These are phyloP conservation scores for Zeugodacus cucurbitae DNA, from an alignment of 1,140 invertebrate genomes.

Conservation along the genomic window DNA sequence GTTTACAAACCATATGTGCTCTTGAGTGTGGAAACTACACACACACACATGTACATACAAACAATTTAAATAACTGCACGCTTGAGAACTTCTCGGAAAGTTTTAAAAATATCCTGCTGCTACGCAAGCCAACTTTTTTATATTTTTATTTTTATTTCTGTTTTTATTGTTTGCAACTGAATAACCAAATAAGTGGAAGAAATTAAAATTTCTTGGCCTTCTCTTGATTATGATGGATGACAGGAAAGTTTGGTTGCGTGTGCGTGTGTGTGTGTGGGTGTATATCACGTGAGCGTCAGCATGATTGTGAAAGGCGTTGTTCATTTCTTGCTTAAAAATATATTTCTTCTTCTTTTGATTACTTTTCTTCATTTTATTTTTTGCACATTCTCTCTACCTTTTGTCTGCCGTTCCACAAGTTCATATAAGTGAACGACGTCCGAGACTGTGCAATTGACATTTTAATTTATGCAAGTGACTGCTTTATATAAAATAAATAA, in stretches of 20 bases:
- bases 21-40: not conserved
- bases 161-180: not conserved
- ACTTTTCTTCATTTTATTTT: not conserved
- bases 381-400: not conserved
- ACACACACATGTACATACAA: not conserved
- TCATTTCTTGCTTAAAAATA: not conserved
- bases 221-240: constrained; percentile 4
- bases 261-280: not conserved
- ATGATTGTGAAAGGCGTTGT: not conserved
- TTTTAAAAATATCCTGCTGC: not conserved
- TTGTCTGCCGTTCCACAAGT: not conserved
- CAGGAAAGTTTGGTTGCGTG: not conserved
- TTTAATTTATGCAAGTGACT: constrained; percentile 5
- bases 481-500: not conserved
- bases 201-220: constrained; percentile 25
- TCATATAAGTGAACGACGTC: not conserved
- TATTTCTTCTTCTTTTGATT: not conserved
- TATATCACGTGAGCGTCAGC: not conserved
- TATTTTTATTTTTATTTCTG: not conserved
- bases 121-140: not conserved
- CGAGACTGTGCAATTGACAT: not conserved
- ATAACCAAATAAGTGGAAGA: not conserved
- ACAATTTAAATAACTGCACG: not conserved
- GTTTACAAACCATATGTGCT: not conserved
- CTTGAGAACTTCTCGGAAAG: not conserved